These are phyloP conservation scores for Cyclophora albipunctata DNA, from an alignment of 2,888 invertebrate genomes.

Conservation along the genomic window DNA sequence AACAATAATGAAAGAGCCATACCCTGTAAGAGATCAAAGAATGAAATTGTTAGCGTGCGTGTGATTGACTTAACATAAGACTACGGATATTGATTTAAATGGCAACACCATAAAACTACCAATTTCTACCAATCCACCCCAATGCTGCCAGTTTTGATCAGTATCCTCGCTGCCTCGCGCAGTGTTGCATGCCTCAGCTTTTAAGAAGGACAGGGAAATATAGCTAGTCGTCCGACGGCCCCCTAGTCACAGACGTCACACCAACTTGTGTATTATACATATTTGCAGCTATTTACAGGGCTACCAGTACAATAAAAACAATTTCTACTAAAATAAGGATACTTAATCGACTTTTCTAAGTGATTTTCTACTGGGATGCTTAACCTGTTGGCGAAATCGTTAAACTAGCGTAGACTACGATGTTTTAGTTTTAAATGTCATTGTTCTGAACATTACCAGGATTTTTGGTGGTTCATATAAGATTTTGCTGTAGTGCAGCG, in stretches of 20 bases:
- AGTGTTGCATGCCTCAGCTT: conserved; percentile 62
- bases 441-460: conserved; percentile 50
- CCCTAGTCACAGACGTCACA: conserved; percentile 26
- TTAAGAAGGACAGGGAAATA: conserved; percentile 63
- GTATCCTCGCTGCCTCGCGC: conserved; percentile 29
- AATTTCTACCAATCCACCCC: too few relatives aligned
- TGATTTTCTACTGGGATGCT: too few relatives aligned
- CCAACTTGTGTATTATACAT: conserved; percentile 34
- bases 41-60: conserved; percentile 64
- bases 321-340: too few relatives aligned
- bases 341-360: too few relatives aligned
- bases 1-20: conserved; percentile 8
- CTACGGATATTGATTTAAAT: conserved; percentile 28
- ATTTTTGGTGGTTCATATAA: conserved; percentile 43
- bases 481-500: conserved; percentile 53
- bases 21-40: conserved; percentile 39
- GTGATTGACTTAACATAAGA: conserved; percentile 49
- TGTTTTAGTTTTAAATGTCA: conserved; percentile 12
- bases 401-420: too few relatives aligned
- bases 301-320: too few relatives aligned
- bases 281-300: conserved; percentile 3
- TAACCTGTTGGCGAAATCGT: too few relatives aligned
- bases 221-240: conserved; percentile 41
- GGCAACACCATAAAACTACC: conserved; percentile 3
- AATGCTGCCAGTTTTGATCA: conserved; percentile 15